Percentiles rank a stretch among this genome's conserved stretches.
Evolutionary conservation across 1,140 invertebrate species (phyloP).

Genomic region (Ceratoteleas bidentatus): DNA sequence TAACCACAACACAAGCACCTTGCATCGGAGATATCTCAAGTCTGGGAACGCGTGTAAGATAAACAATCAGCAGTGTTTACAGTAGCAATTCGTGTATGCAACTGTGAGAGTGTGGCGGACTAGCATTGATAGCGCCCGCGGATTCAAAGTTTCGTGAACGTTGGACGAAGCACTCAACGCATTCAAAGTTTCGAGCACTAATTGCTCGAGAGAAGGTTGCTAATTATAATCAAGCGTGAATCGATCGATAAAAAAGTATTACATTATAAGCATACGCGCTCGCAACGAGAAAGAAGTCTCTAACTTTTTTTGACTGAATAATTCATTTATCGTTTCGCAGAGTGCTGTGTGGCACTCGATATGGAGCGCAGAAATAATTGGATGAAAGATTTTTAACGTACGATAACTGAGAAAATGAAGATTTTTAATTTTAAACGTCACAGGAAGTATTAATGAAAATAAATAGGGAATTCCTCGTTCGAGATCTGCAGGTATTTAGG

Average conservation of each 20-base stretch:
- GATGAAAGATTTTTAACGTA: too few relatives aligned
- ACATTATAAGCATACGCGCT: too few relatives aligned
- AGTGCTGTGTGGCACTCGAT: too few relatives aligned
- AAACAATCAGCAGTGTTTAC: constrained; percentile 48
- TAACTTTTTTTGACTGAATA: too few relatives aligned
- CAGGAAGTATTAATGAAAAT: too few relatives aligned
- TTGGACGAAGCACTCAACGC: background rate
- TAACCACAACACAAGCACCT: constrained; percentile 14
- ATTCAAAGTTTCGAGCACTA: constrained; percentile 24
- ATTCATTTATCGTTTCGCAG: too few relatives aligned
- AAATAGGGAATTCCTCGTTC: background rate
- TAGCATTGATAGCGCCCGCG: constrained; percentile 18
- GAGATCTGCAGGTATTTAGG: background rate
- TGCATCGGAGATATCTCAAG: constrained; percentile 27
- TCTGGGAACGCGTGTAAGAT: constrained; percentile 51
- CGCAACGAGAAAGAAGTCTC: too few relatives aligned
- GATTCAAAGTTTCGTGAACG: constrained; percentile 30
- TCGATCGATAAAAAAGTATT: constrained; percentile 8
- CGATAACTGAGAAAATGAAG: too few relatives aligned
- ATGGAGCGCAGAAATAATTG: too few relatives aligned
- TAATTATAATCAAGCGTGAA: constrained; percentile 43
- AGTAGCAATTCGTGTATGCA: constrained; percentile 42
- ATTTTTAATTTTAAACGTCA: too few relatives aligned
- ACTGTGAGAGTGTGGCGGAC: constrained; percentile 27
- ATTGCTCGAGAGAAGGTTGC: constrained; percentile 34